Percentiles rank a stretch among this genome's conserved stretches.
These are phyloP conservation scores for Urocolius indicus DNA, from an alignment of 2,113 vertebrate genomes.

Conservation along the genomic window DNA sequence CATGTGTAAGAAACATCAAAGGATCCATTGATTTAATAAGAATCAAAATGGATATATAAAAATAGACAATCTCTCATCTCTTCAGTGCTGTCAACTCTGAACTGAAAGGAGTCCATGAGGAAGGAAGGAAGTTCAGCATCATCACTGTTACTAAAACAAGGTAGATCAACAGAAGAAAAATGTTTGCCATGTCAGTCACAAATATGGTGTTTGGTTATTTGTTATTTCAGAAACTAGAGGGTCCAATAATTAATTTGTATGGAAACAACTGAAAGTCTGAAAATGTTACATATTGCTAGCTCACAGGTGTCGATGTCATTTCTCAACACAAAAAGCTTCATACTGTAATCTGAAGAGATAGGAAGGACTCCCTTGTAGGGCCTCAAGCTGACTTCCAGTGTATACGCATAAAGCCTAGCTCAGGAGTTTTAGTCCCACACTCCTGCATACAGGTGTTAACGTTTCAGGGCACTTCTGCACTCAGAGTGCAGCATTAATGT, in stretches of 20 bases:
- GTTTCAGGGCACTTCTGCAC: neutral
- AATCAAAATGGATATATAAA: neutral
- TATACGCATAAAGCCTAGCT: neutral
- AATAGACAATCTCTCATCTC: neutral
- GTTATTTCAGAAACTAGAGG: neutral
- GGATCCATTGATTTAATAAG: neutral
- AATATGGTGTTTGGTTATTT: neutral
- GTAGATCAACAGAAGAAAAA: neutral
- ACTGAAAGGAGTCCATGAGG: neutral
- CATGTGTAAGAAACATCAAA: neutral
- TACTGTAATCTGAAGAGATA: neutral
- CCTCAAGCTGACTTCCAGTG: fast-evolving
- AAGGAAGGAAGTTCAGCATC: neutral
- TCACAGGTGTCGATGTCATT: neutral
- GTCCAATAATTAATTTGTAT: neutral
- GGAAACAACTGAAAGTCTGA: neutral
- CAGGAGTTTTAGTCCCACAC: neutral
- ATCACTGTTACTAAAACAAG: neutral
- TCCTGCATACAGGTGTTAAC: neutral
- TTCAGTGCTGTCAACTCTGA: neutral
- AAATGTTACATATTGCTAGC: neutral
- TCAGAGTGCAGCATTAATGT: neutral
- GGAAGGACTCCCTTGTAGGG: neutral
- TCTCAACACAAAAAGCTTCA: neutral
- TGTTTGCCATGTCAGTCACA: neutral